Conservation (phyloP, 92 coral and sea anemone genomes). For the Porites divaricata region DNA sequence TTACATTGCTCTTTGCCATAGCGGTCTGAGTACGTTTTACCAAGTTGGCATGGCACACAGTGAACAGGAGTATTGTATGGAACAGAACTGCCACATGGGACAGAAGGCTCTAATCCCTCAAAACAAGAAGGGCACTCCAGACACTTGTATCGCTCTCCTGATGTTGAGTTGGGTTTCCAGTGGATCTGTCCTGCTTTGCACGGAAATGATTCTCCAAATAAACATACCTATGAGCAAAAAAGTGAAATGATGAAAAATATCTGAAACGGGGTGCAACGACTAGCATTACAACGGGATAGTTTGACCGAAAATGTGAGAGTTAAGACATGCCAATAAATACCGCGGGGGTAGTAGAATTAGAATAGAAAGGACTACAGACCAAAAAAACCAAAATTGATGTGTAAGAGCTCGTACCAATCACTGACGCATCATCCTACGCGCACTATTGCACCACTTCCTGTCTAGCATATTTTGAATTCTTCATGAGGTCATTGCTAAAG, state of each 20-base stretch:
- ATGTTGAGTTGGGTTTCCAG: slow-evolving; percentile 23
- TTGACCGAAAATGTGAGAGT: too few species aligned
- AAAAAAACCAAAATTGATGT: too few species aligned
- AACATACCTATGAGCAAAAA: neutral
- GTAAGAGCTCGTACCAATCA: too few species aligned
- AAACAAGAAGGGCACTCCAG: slow-evolving; percentile 52
- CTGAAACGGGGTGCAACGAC: too few species aligned
- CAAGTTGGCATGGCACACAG: slow-evolving; percentile 48
- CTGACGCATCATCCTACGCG: too few species aligned
- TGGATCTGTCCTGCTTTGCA: slow-evolving; percentile 42
- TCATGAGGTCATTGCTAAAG: too few species aligned
- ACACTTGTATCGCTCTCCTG: slow-evolving; percentile 19
- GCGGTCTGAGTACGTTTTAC: slow-evolving; percentile 45
- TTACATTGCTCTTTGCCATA: slow-evolving; percentile 49
- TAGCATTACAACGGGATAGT: too few species aligned
- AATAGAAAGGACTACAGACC: too few species aligned
- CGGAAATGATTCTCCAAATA: neutral
- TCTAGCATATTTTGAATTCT: too few species aligned
- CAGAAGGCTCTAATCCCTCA: slow-evolving; percentile 51
- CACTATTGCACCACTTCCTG: too few species aligned
- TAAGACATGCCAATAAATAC: too few species aligned
- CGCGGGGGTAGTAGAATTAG: too few species aligned
- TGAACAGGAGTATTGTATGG: slow-evolving; percentile 28
- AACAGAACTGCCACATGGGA: slow-evolving; percentile 56
- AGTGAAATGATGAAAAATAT: neutral